Evolutionary conservation across 2,113 vertebrate genomes (phyloP), one percentile per base, ranked within the genome.

Genomic region (Excalfactoria chinensis): DNA sequence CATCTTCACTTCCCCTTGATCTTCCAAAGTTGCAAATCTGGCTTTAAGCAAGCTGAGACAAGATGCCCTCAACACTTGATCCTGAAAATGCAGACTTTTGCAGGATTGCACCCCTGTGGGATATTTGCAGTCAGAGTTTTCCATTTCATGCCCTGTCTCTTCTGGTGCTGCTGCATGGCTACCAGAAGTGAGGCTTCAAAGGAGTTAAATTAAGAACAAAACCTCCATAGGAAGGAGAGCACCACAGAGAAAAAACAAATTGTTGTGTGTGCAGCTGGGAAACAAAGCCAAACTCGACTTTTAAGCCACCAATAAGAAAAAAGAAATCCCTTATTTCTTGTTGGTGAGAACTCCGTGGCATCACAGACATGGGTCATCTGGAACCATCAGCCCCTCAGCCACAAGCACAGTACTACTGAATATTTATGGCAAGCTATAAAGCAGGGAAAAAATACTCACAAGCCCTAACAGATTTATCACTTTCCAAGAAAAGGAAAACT

Each of bases 401-500:
- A 55, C 18, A 43, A 8, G 15, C 30, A 25, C 19, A 10, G 64
- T 37, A 68, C 18, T 26, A 8, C 0, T 1, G 53, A 49, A 73
- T 86, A 78, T 51, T 68, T 64, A 67, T 23, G 43, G 23, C 10
- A 37, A 73, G 44, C 34, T 41, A 58, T 40, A 72, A 58, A 92
- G 51, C 17, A 53, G 4, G 3, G 0, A 11, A 12, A 19, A 25
- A 15, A 37, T 64, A 68, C 3, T 23, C 1, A 2, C 3, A 1
- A 58, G 18, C 22, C 85, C 25, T 82, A 89, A 82, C 20, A 89
- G 58, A 90, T 82, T 84, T 88, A 68, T 81, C 51, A n/a, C 62
- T 83, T 77, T 23, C 5, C 44, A 67, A 68, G 44, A 48, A 49
- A 41, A 86, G 37, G 32, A 69, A 93, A 74, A 80, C 25, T 34